Evolutionary conservation across 2,888 invertebrate genomes (phyloP), one percentile per base, ranked within the genome.

Genomic region (Lithophane ornitopus): DNA sequence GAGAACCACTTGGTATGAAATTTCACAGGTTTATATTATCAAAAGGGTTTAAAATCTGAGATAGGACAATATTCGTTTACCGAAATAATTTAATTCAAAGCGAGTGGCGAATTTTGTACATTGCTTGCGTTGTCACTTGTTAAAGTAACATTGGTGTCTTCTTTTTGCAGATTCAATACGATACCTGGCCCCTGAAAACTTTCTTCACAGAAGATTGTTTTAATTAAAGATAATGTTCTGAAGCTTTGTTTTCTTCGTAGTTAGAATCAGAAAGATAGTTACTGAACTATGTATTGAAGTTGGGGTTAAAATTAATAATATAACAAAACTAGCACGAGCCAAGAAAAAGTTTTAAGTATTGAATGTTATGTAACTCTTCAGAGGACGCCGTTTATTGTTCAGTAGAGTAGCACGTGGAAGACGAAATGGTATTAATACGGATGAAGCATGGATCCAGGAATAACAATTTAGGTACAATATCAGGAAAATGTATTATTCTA

Each of bases 221-320:
- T 76, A 77, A 85, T 84, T 75, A 78, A 87, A 76, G 44, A 70
- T 61, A 66, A 70, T 78, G 54, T 63, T 75, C 56, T 58, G 26
- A 74, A 65, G 44, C 28, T 72, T 80, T 78, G 78, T 81, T 81
- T 87, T 70, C 67, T 78, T 81, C 62, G 70, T 79, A 80, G 70
- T 80, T 70, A 72, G 56, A 34, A 54, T 77, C 41, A 39, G 52
- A 71, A 69, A 63, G n/a, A 63, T 75, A 71, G 41, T 68, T 66
- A 58, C 34, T 52, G 34, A 78, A 73, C 74, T 61, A 46, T 65
- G 49, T 69, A 19, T 73, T 46, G 22, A 28, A 26, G 8, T 14
- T 49, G 44, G 28, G 54, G 44, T 41, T 76, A 34, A 81, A 74
- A 67, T 56, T 3, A 16, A 77, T 73, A 78, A 65, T 54, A 49